Percentiles rank a stretch among this genome's conserved stretches.
Evolutionary conservation across 1,140 invertebrate species (phyloP).

Genomic region (Drosophila funebris): DNA sequence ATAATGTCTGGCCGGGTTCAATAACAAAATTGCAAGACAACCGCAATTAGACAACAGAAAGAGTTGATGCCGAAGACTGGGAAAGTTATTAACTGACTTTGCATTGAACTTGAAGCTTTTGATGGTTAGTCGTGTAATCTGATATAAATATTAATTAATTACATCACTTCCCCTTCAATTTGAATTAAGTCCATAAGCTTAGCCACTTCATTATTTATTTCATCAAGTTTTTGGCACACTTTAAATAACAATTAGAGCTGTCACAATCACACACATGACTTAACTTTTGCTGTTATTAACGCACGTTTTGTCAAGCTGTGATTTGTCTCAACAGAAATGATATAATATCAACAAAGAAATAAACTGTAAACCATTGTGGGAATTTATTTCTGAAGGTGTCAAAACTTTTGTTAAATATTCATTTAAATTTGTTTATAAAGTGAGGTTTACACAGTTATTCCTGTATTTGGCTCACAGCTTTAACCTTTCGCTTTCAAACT

Average conservation of each 20-base stretch:
- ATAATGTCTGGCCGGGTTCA: conserved; percentile 4
- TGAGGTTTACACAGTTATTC: conserved; percentile 1
- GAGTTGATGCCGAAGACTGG: conserved; percentile 11
- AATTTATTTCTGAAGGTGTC: conserved; percentile 19
- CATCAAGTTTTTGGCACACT: conserved; percentile 27
- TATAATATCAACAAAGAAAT: conserved; percentile 28
- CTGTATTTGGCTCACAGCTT: conserved; percentile 3
- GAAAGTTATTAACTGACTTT: conserved; percentile 49
- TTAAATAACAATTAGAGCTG: conserved; percentile 10
- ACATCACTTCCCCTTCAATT: background rate
- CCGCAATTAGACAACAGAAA: conserved; percentile 1
- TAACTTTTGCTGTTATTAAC: conserved; percentile 20
- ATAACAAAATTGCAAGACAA: conserved; percentile 47
- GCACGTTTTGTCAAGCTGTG: conserved; percentile 5
- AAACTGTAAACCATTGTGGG: conserved; percentile 1
- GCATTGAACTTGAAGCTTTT: conserved; percentile 43
- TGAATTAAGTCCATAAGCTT: background rate
- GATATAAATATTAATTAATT: conserved; percentile 10
- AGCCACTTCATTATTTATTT: conserved; percentile 24
- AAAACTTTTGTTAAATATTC: conserved; percentile 29
- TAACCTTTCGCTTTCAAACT: conserved; percentile 10
- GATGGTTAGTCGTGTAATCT: conserved; percentile 26
- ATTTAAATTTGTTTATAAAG: background rate
- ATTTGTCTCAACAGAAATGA: conserved; percentile 27
- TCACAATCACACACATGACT: conserved; percentile 19